A percentile compares a stretch with the other conserved stretches of the same genome.
Conservation (phyloP, 2,888 invertebrate genomes). For the Idaea aversata region DNA sequence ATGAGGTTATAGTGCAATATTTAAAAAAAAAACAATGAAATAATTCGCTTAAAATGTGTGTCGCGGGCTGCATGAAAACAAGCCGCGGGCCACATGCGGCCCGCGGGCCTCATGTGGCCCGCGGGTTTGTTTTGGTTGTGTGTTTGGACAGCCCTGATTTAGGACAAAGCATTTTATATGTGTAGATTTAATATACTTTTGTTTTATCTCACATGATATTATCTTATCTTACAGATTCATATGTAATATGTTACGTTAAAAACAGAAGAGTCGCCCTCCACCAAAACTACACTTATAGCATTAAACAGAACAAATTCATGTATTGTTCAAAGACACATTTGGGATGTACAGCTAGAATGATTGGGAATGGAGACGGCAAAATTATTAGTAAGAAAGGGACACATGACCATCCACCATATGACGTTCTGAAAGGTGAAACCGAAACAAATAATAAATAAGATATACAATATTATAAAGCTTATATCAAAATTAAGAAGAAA, state of each 20-base stretch:
- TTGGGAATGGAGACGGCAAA: not conserved
- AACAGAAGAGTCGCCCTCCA: conserved; percentile 7
- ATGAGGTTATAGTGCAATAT: no score
- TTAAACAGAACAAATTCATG: not conserved
- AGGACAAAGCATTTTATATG: no score
- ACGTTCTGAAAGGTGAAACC: not conserved
- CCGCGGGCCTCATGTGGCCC: no score
- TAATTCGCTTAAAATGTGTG: no score
- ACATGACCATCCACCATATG: not conserved
- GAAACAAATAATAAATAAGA: not conserved
- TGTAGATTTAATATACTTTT: no score
- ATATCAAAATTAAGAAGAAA: no score
- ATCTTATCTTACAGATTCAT: not conserved
- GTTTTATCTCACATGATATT: not conserved
- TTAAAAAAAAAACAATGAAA: no score
- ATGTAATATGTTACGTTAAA: not conserved
- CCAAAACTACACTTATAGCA: not conserved
- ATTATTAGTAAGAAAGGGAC: not conserved
- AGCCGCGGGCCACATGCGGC: no score
- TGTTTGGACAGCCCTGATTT: no score
- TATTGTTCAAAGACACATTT: conserved; percentile 10
- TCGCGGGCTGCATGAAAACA: no score
- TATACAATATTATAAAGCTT: not conserved
- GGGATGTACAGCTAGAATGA: not conserved
- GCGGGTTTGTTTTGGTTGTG: no score